Evolutionary conservation across 2,888 invertebrate genomes (phyloP).

Genomic region (Diaphora mendica): DNA sequence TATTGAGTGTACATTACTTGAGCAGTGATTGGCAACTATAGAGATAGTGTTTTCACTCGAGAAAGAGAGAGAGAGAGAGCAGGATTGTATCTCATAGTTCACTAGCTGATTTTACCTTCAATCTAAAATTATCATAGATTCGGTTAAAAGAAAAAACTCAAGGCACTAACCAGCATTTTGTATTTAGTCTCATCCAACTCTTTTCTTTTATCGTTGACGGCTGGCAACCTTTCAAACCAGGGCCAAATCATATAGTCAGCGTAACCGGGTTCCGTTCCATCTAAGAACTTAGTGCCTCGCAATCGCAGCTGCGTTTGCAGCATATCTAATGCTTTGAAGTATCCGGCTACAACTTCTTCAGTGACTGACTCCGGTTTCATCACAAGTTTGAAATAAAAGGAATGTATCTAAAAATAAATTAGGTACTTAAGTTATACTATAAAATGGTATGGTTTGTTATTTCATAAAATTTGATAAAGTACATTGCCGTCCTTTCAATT

Average conservation of each 20-base stretch:
- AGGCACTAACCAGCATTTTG: conserved; percentile 68
- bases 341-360: conserved; percentile 59
- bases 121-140: neutral
- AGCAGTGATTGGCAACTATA: no score
- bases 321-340: conserved; percentile 80
- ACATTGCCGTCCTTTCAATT: neutral
- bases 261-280: conserved; percentile 90
- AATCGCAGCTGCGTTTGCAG: conserved; percentile 88
- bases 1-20: no score
- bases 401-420: conserved; percentile 60
- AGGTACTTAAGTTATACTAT: neutral
- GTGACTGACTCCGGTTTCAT: conserved; percentile 62
- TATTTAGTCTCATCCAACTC: conserved; percentile 85
- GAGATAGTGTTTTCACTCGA: no score
- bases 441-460: neutral
- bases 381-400: conserved; percentile 60
- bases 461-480: neutral
- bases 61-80: no score
- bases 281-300: conserved; percentile 88
- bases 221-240: conserved; percentile 90
- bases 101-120: neutral
- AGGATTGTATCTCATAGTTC: no score
- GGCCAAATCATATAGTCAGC: conserved; percentile 95
- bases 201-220: conserved; percentile 77
- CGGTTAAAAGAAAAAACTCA: neutral